phyloP scores from a whole-genome alignment of 2,113 vertebrate species.

The Gila orcuttii region DNA sequence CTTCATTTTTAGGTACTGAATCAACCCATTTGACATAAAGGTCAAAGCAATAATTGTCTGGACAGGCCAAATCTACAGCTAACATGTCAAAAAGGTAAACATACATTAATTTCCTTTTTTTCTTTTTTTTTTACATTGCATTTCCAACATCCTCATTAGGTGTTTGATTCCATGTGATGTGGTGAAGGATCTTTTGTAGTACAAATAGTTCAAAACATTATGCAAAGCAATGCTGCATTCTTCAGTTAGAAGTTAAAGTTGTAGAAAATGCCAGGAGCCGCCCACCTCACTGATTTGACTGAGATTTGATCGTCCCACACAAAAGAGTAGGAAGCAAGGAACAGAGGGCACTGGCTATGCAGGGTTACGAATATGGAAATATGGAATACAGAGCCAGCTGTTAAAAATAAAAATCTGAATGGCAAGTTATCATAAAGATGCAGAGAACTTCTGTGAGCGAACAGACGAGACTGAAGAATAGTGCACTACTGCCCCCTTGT shows the following conservation, averaged over 20 bases:
- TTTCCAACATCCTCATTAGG: not conserved
- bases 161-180: not conserved
- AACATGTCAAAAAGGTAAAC: not conserved
- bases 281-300: constrained; percentile 10
- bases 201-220: constrained; percentile 12
- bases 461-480: not conserved
- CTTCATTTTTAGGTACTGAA: no score
- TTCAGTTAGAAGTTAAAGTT: constrained; percentile 1
- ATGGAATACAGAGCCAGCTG: constrained; percentile 7
- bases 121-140: not conserved
- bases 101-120: no score
- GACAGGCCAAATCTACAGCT: not conserved
- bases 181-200: not conserved
- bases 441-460: not conserved
- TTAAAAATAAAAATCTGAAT: not conserved
- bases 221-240: constrained; percentile 10
- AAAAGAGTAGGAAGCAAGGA: constrained; percentile 29
- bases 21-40: not conserved
- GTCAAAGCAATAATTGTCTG: not conserved
- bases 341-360: constrained; percentile 19
- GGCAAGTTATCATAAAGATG: constrained; percentile 1
- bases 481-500: constrained; percentile 67
- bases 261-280: constrained; percentile 6
- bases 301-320: constrained; percentile 27
- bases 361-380: constrained; percentile 31